Evolutionary conservation across 1,140 invertebrate genomes (phyloP), one percentile per base, ranked within the genome.

Genomic region (Varroa destructor): DNA sequence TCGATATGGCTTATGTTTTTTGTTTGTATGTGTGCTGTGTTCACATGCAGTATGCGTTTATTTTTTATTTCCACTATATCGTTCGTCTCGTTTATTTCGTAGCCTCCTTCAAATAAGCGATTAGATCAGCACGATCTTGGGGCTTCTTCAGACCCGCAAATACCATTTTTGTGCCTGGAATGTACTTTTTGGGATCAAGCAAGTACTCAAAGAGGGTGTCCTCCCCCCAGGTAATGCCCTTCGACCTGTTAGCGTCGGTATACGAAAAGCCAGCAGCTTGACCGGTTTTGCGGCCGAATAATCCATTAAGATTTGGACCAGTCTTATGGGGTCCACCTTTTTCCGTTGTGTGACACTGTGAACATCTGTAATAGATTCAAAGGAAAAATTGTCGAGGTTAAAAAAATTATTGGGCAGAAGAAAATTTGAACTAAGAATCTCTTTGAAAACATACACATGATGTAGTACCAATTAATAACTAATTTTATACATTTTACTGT

Each of bases 91-190:
- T 51, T 8, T 67, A 90, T 83, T 90, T 90, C 43, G 86, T 87
- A 1, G 88, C 81, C 72, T 84, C 79, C 83, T 90, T 86, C 73
- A 98, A 81, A 81, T 98, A 99, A 72, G 95, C 92, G 79, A 99
- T 99, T 56, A 99, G 84, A 82, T 99, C 93, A 12, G 83, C 89
- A 75, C 97, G 86, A 78, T 99, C 96, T 74, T 91, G 85, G 55
- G 87, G 85, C 78, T 99, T 99, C 83, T 99, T 99, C 76, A 99
- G 81, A 73, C 97, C 97, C 77, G 96, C 96, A 79, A 99, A 99
- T 76, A 99, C 89, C 96, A 99, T 99, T 79, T 97, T 97, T 73
- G 96, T 97, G 75, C 96, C 96, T 73, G 96, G 96, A 84, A 99
- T 99, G 82, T 93, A 97, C 81, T 98, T 98, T 84, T 98, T 99